Evolutionary conservation across 2,797 vertebrate species (phyloP).

Genomic region (Mormyrus proboscirostris): DNA sequence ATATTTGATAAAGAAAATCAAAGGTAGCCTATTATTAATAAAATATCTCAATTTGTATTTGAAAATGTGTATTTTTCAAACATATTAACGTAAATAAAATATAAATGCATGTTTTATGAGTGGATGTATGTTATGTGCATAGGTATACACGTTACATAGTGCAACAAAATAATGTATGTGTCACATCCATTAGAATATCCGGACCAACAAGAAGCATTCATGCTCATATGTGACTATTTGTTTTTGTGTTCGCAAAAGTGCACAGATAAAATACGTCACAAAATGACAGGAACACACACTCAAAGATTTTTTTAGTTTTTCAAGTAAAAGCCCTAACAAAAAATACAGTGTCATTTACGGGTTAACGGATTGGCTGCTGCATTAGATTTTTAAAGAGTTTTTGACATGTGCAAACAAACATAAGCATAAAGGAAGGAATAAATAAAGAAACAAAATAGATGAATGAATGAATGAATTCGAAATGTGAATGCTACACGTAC

Average conservation of each 20-base stretch:
- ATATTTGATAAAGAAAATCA: neutral
- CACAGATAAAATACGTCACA: neutral
- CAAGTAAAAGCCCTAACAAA: neutral
- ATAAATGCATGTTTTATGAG: neutral
- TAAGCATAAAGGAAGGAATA: neutral
- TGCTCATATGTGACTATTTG: neutral
- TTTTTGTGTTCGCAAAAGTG: neutral
- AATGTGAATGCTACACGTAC: constrained; percentile 22
- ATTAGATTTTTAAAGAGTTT: neutral
- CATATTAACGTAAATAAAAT: neutral
- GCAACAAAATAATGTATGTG: neutral
- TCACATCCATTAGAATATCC: neutral
- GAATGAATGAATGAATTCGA: neutral
- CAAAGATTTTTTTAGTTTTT: neutral
- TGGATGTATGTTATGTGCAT: neutral
- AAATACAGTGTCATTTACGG: neutral
- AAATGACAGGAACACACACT: neutral
- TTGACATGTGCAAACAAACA: neutral
- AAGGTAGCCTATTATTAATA: neutral
- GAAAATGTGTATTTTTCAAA: neutral
- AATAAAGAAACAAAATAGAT: neutral
- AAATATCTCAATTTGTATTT: neutral
- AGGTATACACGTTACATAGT: neutral
- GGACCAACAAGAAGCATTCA: neutral
- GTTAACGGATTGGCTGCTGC: neutral